These are phyloP conservation scores for Leguminivora glycinivorella DNA, from an alignment of 1,140 invertebrate species.

Conservation along the genomic window DNA sequence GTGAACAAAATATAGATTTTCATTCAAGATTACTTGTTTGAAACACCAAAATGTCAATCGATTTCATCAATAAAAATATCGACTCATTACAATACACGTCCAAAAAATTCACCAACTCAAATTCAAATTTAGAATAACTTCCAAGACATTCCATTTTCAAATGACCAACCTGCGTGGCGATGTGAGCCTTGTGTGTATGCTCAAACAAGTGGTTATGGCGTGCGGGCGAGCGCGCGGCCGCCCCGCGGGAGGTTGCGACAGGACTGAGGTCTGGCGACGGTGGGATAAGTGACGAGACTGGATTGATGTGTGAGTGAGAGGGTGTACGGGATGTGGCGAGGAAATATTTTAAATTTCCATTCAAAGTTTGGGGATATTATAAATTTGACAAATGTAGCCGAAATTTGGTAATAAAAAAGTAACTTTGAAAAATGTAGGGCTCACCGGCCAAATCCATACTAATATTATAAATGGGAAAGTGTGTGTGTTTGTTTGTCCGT, in stretches of 20 bases:
- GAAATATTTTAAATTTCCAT: no score
- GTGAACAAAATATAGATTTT: no score
- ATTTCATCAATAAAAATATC: no score
- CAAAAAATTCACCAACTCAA: background rate
- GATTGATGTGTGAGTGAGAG: constrained; percentile 8
- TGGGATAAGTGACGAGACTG: background rate
- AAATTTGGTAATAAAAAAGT: no score
- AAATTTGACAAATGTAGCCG: no score
- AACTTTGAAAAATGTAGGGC: no score
- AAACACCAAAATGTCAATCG: no score
- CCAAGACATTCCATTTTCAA: constrained; percentile 17
- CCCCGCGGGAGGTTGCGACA: background rate
- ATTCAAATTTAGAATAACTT: background rate
- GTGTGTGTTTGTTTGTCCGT: no score
- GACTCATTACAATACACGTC: background rate
- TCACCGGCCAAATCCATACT: no score
- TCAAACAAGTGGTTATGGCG: constrained; percentile 24
- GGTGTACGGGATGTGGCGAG: constrained; percentile 4
- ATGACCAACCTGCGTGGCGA: constrained; percentile 13
- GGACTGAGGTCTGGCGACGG: background rate
- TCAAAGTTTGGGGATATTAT: no score
- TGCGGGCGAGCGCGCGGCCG: constrained; percentile 3
- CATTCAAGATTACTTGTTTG: no score
- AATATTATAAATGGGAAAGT: no score
- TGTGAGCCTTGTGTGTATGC: constrained; percentile 1